These are phyloP conservation scores for Chlamydotis undulata DNA, from an alignment of 2,113 vertebrate genomes.

Conservation along the genomic window DNA sequence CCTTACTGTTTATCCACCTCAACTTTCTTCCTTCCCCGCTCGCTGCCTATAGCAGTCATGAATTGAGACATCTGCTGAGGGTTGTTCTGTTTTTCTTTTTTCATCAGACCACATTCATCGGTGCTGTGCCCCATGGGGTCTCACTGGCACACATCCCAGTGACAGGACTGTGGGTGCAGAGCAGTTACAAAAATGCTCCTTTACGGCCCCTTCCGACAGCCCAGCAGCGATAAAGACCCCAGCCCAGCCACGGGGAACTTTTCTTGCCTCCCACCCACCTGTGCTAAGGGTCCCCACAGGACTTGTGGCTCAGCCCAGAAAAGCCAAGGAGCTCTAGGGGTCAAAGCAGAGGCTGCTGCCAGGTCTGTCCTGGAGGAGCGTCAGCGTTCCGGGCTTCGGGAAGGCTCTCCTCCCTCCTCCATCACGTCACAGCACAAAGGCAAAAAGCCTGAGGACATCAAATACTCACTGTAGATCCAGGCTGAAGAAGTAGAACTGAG, in stretches of 20 bases:
- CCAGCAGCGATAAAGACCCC: neutral
- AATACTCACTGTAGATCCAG: neutral
- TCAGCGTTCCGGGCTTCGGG: neutral
- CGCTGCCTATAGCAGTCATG: neutral
- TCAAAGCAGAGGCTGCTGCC: neutral
- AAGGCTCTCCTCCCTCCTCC: neutral
- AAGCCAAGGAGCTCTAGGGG: neutral
- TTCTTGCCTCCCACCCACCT: neutral
- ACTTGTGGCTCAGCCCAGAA: neutral
- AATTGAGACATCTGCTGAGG: neutral
- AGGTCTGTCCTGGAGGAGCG: neutral
- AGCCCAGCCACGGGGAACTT: rapidly evolving
- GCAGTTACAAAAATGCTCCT: neutral
- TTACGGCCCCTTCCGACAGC: neutral
- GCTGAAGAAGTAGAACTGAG: neutral
- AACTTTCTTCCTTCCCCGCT: neutral
- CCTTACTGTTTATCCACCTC: neutral
- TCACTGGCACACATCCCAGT: neutral
- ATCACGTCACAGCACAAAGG: neutral
- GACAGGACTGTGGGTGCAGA: neutral
- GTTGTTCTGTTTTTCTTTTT: neutral
- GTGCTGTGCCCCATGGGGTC: neutral
- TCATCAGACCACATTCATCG: neutral
- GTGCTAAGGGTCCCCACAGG: neutral
- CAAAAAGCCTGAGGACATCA: neutral